Conservation (phyloP, 2,888 invertebrate genomes). For the Frankliniella intonsa region DNA sequence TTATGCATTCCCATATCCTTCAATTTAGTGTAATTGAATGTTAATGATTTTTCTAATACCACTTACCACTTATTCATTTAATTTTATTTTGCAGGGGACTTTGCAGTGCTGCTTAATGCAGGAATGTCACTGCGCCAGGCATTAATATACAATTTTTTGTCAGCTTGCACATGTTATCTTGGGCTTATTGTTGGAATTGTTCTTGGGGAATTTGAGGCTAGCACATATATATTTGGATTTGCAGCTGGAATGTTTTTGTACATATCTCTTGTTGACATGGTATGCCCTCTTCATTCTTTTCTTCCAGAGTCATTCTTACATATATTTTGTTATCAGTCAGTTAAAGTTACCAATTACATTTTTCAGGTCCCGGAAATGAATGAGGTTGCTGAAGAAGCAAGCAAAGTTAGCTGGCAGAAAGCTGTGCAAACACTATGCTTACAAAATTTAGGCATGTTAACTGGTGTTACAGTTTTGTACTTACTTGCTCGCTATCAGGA, state of each 20-base stretch:
- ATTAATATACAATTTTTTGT: conserved; percentile 66
- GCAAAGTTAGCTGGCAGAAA: conserved; percentile 43
- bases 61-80: neutral
- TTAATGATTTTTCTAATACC: neutral
- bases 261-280: conserved; percentile 73
- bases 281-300: conserved; percentile 42
- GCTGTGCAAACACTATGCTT: conserved; percentile 45
- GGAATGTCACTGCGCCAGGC: conserved; percentile 69
- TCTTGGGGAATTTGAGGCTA: conserved; percentile 65
- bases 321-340: neutral
- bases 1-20: neutral
- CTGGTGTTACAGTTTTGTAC: conserved; percentile 46
- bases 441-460: conserved; percentile 49
- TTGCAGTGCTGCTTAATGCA: conserved; percentile 70
- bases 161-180: conserved; percentile 69
- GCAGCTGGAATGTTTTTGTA: conserved; percentile 78
- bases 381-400: conserved; percentile 47
- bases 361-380: conserved; percentile 49
- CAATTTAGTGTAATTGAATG: neutral
- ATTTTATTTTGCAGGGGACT: conserved; percentile 55
- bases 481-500: conserved; percentile 47
- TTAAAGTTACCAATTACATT: neutral
- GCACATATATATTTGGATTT: conserved; percentile 72
- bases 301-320: neutral
- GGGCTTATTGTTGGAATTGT: conserved; percentile 71